Base-by-base conservation (phyloP, 2,113 vertebrate species). In the Phainopepla nitens region DNA sequence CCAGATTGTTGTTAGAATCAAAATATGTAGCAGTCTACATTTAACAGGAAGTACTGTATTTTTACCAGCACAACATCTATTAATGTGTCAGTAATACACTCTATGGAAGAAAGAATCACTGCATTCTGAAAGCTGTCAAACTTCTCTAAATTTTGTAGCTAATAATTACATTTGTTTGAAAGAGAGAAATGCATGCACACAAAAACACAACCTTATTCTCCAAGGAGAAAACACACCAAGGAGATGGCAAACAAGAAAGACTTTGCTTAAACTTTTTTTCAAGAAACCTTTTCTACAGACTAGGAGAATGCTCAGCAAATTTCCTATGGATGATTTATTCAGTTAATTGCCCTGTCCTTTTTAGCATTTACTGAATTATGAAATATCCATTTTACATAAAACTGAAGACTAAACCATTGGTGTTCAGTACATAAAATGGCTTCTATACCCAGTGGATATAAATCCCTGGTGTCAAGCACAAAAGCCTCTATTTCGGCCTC, bases 1-100 rank as follows among this genome's bases (percentile, higher is more conserved):
- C 96, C 97, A 98, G 97, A 98, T 98, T 98, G 98, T 97, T 98
- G 97, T 95, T 97, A 96, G 93, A 97, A 97, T 97, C 90, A 98
- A 98, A 98, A 98, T 97, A 98, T 97, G 98, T 96, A 98, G 95
- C 96, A 96, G 97, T 89, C 96, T 97, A 97, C 88, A 97, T 92
- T 81, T 95, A 97, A 97, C 91, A 97, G 95, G 96, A 98, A 97
- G 82, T 70, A 90, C 93, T 97, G 97, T 93, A 97, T 95, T 97
- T 97, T 97, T 97, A 96, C 96, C 68, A 96, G 91, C 75, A 96
- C 82, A 95, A 94, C 95, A 96, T 96, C 95, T 80, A 95, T 90
- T 94, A 96, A 96, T 94, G 87, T 97, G 96, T 97, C 88, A 97
- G 91, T 90, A 95, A 93, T 71, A 49, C 21, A 83, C 76, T 97